phyloP scores from a whole-genome alignment of 2,888 invertebrate species.

The Malacosoma neustria region DNA sequence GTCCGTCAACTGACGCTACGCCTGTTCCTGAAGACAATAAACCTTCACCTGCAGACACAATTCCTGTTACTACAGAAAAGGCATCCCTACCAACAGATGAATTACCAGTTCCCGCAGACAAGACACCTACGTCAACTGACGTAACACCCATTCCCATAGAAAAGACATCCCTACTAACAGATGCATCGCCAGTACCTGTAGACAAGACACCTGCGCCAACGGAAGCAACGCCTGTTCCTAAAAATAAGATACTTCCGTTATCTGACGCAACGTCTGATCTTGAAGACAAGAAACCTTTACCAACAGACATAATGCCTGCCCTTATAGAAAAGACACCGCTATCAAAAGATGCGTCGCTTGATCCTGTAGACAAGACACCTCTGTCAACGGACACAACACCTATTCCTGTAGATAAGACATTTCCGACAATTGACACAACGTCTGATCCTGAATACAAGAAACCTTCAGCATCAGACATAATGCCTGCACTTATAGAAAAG shows the following conservation, averaged over 20 bases:
- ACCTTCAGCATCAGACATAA: neutral
- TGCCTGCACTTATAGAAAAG: neutral
- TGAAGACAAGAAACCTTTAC: too few relatives aligned
- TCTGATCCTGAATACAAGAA: neutral
- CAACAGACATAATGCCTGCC: too few relatives aligned
- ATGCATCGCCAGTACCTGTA: neutral
- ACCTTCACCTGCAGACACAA: neutral
- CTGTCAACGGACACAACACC: neutral
- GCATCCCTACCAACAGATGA: neutral
- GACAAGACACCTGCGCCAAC: neutral
- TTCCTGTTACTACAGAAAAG: neutral
- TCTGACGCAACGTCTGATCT: too few relatives aligned
- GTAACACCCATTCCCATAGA: neutral
- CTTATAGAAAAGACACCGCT: neutral
- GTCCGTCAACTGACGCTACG: neutral
- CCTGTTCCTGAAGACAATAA: neutral
- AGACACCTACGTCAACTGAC: neutral
- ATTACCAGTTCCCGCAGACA: neutral
- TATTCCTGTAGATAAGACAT: neutral
- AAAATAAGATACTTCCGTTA: too few relatives aligned
- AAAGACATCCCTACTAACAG: neutral
- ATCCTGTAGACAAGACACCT: neutral
- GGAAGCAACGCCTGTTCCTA: neutral
- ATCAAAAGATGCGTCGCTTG: neutral
- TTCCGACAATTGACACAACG: neutral